phyloP scores from a whole-genome alignment of 2,797 vertebrate species.

The Siniperca undulata region DNA sequence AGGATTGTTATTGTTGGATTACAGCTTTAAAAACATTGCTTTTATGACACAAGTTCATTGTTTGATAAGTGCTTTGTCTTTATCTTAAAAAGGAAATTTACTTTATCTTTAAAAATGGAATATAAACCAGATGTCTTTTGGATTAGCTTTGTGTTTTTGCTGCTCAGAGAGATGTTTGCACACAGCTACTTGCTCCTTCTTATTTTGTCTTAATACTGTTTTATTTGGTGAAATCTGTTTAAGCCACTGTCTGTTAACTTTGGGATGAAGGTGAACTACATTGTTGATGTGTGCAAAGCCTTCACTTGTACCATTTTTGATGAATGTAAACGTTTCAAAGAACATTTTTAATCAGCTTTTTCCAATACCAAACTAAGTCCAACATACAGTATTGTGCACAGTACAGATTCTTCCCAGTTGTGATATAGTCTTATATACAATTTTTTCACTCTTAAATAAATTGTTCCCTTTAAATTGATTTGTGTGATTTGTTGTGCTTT shows the following conservation, averaged over 20 bases:
- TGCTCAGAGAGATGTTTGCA: neutral
- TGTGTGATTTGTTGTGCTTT: slow-evolving; percentile 2
- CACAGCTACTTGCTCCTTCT: neutral
- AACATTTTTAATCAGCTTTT: neutral
- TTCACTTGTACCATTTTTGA: neutral
- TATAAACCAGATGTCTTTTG: neutral
- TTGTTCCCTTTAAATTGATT: slow-evolving; percentile 23
- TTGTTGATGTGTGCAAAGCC: neutral
- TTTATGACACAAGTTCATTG: neutral
- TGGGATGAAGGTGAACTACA: neutral
- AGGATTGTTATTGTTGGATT: neutral
- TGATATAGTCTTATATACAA: neutral
- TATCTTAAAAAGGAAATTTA: slow-evolving; percentile 24
- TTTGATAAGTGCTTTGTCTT: slow-evolving; percentile 2
- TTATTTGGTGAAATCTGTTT: neutral
- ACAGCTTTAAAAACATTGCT: slow-evolving; percentile 17
- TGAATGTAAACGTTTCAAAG: slow-evolving; percentile 26
- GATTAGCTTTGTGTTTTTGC: neutral
- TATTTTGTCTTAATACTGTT: neutral
- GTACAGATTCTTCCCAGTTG: neutral
- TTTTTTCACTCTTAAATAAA: slow-evolving; percentile 54
- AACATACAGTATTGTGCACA: slow-evolving; percentile 5
- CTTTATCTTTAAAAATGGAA: slow-evolving; percentile 11
- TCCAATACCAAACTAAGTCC: neutral
- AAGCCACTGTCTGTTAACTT: neutral